Evolutionary conservation across 1,140 invertebrate genomes (phyloP).

Genomic region (Saccostrea glomerata): DNA sequence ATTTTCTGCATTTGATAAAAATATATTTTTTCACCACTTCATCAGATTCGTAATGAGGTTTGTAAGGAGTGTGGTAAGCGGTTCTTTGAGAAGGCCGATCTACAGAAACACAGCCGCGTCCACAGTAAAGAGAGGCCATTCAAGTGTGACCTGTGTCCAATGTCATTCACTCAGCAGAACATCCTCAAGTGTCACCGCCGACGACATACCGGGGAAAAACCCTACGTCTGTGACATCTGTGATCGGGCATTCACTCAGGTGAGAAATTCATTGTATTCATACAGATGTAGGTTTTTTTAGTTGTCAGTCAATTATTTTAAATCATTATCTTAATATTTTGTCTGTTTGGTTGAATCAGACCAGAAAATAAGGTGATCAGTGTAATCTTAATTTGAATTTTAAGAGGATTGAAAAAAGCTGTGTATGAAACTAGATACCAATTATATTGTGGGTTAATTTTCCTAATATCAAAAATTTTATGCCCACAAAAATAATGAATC

Average conservation of each 20-base stretch:
- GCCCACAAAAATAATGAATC: no score
- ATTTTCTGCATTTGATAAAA: no score
- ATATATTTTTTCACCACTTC: background rate
- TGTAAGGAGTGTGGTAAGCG: slow-evolving; percentile 84
- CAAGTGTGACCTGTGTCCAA: slow-evolving; percentile 97
- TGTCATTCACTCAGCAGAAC: slow-evolving; percentile 95
- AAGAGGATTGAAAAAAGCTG: no score
- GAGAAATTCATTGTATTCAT: background rate
- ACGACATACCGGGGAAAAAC: slow-evolving; percentile 96
- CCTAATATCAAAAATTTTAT: no score
- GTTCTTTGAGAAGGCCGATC: slow-evolving; percentile 81
- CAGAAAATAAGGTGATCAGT: no score
- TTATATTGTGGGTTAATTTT: no score
- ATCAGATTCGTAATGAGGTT: slow-evolving; percentile 48
- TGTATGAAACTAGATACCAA: no score
- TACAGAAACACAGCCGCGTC: slow-evolving; percentile 88
- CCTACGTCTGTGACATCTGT: slow-evolving; percentile 87
- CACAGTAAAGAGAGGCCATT: slow-evolving; percentile 98
- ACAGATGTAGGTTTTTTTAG: no score
- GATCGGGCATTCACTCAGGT: slow-evolving; percentile 75
- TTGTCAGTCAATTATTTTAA: no score
- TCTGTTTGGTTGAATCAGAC: no score
- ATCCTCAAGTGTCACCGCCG: slow-evolving; percentile 98
- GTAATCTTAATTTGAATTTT: no score
- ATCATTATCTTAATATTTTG: no score